phyloP scores from a whole-genome alignment of 1,140 invertebrate species.

The Diachasma alloeum region DNA sequence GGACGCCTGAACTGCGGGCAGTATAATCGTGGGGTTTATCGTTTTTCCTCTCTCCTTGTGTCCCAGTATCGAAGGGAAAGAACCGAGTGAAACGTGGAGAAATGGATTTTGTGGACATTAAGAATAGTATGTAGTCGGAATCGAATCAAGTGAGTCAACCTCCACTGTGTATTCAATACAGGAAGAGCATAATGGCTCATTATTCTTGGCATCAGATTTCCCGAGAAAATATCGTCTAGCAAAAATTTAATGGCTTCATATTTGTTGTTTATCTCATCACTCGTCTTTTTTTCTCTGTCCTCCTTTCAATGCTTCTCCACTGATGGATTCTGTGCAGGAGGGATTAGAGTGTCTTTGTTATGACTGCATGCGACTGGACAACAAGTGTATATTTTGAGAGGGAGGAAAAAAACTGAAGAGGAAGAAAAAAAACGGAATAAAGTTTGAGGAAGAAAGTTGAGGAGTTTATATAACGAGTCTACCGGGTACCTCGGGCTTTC shows the following conservation, averaged over 20 bases:
- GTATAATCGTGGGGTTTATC: not conserved
- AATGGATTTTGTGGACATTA: not conserved
- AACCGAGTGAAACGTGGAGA: not conserved
- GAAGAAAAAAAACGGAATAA: not conserved
- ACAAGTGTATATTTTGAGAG: not conserved
- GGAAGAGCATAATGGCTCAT: not conserved
- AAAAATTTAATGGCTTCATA: not conserved
- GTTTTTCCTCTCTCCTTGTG: not conserved
- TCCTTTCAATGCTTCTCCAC: not conserved
- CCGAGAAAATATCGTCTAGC: not conserved
- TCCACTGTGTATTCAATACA: not conserved
- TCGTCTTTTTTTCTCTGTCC: not conserved
- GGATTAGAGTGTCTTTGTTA: not conserved
- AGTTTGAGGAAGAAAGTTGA: not conserved
- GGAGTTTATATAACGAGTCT: slow-evolving; percentile 13
- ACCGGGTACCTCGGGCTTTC: not conserved
- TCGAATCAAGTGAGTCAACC: not conserved
- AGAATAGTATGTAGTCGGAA: not conserved
- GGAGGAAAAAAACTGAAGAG: not conserved
- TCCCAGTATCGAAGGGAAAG: not conserved
- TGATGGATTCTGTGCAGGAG: not conserved
- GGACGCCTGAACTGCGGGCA: not conserved
- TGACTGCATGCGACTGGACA: not conserved
- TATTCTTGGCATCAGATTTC: not conserved
- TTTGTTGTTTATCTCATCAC: not conserved